Percentiles rank a stretch among this genome's conserved stretches.
phyloP scores from a whole-genome alignment of 2,888 invertebrate species.

The Syrista parreyssii region DNA sequence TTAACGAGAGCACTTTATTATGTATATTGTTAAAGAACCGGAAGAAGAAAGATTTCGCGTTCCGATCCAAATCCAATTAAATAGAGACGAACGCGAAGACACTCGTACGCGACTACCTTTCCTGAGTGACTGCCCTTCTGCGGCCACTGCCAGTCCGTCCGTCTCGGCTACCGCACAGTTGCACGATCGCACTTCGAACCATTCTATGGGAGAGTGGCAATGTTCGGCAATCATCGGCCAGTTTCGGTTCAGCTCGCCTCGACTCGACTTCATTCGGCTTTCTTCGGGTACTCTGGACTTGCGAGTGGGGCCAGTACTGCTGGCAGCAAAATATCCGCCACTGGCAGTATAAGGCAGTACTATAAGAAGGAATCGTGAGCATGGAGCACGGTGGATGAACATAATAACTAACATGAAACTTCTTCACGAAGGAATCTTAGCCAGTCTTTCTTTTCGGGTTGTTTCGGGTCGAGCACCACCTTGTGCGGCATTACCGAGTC shows the following conservation, averaged over 20 bases:
- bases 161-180: neutral
- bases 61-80: neutral
- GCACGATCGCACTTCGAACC: neutral
- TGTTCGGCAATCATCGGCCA: slow-evolving; percentile 20
- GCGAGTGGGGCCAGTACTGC: neutral
- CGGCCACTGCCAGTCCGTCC: neutral
- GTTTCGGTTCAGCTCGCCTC: slow-evolving; percentile 16
- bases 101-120: neutral
- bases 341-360: neutral
- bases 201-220: neutral
- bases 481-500: neutral
- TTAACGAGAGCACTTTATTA: neutral
- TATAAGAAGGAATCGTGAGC: neutral
- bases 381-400: neutral
- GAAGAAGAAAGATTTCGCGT: neutral
- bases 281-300: slow-evolving; percentile 26
- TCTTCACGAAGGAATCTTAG: neutral
- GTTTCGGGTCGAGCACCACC: neutral
- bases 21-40: neutral
- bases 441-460: neutral
- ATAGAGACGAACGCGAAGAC: neutral
- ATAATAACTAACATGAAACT: neutral
- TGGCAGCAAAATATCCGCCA: neutral
- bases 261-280: slow-evolving; percentile 23
- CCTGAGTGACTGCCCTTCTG: neutral